These are phyloP conservation scores for Galemys pyrenaicus DNA, from an alignment of 2,113 vertebrate genomes.

Conservation along the genomic window DNA sequence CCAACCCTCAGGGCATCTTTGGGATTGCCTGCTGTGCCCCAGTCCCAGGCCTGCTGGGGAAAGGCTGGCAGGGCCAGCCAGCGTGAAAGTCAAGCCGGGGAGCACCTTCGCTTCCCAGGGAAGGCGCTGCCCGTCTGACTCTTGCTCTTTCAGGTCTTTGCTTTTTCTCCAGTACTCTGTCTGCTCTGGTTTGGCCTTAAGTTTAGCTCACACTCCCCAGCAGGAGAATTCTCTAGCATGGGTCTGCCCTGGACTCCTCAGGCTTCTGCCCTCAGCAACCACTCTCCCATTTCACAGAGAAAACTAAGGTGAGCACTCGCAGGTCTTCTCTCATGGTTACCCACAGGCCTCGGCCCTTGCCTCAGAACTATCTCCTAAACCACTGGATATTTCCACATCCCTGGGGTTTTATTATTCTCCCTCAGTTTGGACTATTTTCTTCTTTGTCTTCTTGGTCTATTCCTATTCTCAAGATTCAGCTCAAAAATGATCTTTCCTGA, in stretches of 20 bases:
- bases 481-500: neutral
- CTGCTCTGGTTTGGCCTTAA: neutral
- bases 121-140: neutral
- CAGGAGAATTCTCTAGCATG: no score
- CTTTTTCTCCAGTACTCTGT: neutral
- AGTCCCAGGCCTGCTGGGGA: neutral
- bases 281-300: neutral
- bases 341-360: neutral
- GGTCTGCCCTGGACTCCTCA: neutral
- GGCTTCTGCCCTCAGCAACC: neutral
- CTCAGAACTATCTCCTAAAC: neutral
- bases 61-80: accelerated
- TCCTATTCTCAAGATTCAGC: neutral
- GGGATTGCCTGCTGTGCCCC: neutral
- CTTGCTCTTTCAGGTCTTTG: neutral
- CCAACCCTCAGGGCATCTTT: neutral
- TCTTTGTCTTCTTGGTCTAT: neutral
- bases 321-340: neutral
- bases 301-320: accelerated
- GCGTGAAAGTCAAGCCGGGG: no score
- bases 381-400: no score
- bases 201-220: neutral
- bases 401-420: neutral
- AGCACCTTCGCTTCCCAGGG: neutral
- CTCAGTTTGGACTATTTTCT: neutral